These are phyloP conservation scores for Ectemnius continuus DNA, from an alignment of 2,888 invertebrate genomes.

Conservation along the genomic window DNA sequence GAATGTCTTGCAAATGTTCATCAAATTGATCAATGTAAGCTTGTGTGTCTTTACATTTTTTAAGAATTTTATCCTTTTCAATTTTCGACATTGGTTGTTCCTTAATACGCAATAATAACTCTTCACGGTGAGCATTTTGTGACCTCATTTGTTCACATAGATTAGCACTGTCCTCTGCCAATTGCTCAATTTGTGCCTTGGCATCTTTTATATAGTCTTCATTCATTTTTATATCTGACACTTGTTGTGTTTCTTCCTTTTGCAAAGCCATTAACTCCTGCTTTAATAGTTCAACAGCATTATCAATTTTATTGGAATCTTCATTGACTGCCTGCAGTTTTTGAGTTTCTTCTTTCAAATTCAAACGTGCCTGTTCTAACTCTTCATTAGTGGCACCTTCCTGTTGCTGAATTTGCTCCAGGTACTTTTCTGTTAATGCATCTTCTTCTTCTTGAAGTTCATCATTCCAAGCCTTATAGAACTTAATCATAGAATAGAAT, in stretches of 20 bases:
- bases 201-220: slow-evolving; percentile 52
- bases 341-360: slow-evolving; percentile 50
- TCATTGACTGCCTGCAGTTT: slow-evolving; percentile 47
- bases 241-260: slow-evolving; percentile 52
- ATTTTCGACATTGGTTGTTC: slow-evolving; percentile 67
- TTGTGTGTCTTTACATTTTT: slow-evolving; percentile 62
- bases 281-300: slow-evolving; percentile 45
- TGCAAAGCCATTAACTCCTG: slow-evolving; percentile 46
- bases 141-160: slow-evolving; percentile 54
- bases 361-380: slow-evolving; percentile 35
- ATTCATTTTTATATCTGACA: slow-evolving; percentile 42
- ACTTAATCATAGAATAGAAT: slow-evolving; percentile 62
- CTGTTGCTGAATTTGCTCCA: slow-evolving; percentile 60
- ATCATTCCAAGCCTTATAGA: slow-evolving; percentile 70
- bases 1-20: slow-evolving; percentile 66
- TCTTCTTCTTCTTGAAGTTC: slow-evolving; percentile 67
- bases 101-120: slow-evolving; percentile 61
- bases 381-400: slow-evolving; percentile 62
- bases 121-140: slow-evolving; percentile 39
- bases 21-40: slow-evolving; percentile 64
- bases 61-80: slow-evolving; percentile 65
- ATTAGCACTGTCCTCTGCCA: slow-evolving; percentile 45
- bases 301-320: slow-evolving; percentile 43
- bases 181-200: slow-evolving; percentile 53
- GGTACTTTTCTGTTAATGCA: slow-evolving; percentile 59